Percentiles rank a stretch among this genome's conserved stretches.
phyloP scores from a whole-genome alignment of 2,888 invertebrate species.

The Nomada fabriciana region DNA sequence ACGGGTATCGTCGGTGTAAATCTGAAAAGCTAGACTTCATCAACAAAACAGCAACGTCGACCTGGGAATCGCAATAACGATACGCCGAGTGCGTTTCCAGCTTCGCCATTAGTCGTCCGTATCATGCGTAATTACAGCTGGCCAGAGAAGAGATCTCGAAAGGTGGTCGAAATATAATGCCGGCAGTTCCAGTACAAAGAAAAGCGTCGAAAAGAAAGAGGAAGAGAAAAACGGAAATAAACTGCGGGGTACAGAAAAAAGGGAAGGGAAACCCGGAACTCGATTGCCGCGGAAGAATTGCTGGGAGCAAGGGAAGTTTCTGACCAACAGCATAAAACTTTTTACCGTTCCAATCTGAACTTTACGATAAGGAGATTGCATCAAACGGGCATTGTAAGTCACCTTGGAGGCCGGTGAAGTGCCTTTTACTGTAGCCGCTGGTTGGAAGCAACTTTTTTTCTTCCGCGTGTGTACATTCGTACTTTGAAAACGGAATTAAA shows the following conservation, averaged over 20 bases:
- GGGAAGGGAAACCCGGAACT: neutral
- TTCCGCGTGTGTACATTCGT: conserved; percentile 23
- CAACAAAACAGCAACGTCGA: neutral
- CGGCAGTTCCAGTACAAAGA: neutral
- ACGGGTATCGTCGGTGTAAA: conserved; percentile 30
- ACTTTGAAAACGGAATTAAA: conserved; percentile 61
- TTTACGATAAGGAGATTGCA: conserved; percentile 73
- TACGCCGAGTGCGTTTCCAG: neutral
- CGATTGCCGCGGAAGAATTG: conserved; percentile 35
- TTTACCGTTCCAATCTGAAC: conserved; percentile 69
- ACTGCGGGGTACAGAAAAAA: neutral
- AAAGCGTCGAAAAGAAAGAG: neutral
- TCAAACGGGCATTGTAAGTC: conserved; percentile 67
- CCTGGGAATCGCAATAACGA: conserved; percentile 11
- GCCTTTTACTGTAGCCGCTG: conserved; percentile 52
- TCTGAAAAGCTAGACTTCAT: conserved; percentile 14
- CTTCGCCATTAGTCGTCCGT: conserved; percentile 43
- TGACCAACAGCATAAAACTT: conserved; percentile 47
- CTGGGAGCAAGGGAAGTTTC: conserved; percentile 54
- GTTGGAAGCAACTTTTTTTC: conserved; percentile 36
- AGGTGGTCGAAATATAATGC: neutral
- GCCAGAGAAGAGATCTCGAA: neutral
- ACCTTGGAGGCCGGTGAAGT: conserved; percentile 50
- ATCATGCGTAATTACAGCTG: conserved; percentile 43
- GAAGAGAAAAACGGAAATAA: conserved; percentile 1